Evolutionary conservation across 2,888 invertebrate genomes (phyloP).

Genomic region (Cremastobaeus sp.): DNA sequence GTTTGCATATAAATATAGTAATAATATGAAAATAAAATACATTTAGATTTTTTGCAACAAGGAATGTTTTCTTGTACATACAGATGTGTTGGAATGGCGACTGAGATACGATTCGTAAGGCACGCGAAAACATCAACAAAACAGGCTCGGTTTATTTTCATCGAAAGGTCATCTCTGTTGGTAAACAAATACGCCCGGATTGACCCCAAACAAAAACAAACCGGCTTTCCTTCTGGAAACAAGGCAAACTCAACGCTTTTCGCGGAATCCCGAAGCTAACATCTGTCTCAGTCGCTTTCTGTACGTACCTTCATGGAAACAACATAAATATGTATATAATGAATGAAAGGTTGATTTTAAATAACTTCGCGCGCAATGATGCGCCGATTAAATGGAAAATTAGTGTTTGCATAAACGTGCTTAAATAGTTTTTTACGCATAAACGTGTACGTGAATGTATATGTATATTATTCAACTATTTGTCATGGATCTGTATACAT

Average conservation of each 20-base stretch:
- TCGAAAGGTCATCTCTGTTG: neutral
- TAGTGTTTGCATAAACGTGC: constrained; percentile 58
- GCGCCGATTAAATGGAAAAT: constrained; percentile 52
- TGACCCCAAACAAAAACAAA: neutral
- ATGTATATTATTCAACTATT: constrained; percentile 37
- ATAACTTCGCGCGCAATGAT: constrained; percentile 37
- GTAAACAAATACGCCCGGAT: no score
- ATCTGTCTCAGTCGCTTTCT: constrained; percentile 46
- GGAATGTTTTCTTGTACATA: constrained; percentile 20
- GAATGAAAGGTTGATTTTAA: constrained; percentile 31
- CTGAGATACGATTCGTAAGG: constrained; percentile 26
- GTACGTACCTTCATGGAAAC: constrained; percentile 25
- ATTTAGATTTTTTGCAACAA: constrained; percentile 41
- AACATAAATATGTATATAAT: constrained; percentile 15
- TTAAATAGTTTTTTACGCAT: constrained; percentile 57
- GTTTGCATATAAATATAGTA: constrained; percentile 7
- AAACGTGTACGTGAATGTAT: constrained; percentile 59
- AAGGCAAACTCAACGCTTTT: no score
- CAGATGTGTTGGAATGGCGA: constrained; percentile 20
- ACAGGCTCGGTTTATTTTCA: neutral
- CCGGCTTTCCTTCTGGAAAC: no score
- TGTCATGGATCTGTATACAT: constrained; percentile 34
- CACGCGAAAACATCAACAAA: neutral
- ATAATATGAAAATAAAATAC: constrained; percentile 24
- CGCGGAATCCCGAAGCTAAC: neutral